A percentile compares a stretch with the other conserved stretches of the same genome.
These are phyloP conservation scores for Sinonovacula constricta DNA, from an alignment of 1,140 invertebrate genomes.

Conservation along the genomic window DNA sequence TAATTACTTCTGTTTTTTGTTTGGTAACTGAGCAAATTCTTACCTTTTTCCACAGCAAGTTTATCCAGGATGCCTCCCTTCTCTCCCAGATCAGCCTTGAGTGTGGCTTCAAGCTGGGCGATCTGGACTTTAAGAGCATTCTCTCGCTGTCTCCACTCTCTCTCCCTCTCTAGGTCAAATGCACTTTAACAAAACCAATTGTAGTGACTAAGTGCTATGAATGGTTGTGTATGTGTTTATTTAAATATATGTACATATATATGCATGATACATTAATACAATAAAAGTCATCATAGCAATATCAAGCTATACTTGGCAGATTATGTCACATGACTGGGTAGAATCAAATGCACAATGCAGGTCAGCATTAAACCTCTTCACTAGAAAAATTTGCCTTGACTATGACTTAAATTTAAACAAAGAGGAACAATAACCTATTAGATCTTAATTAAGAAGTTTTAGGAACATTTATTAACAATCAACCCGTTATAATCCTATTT, in stretches of 20 bases:
- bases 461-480: too few species aligned
- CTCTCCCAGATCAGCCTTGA: constrained; percentile 79
- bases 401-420: too few species aligned
- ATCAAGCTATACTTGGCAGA: not conserved
- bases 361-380: not conserved
- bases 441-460: too few species aligned
- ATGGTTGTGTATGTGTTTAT: not conserved
- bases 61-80: constrained; percentile 78
- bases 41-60: constrained; percentile 76
- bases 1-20: too few species aligned
- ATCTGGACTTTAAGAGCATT: constrained; percentile 79
- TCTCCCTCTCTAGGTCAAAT: constrained; percentile 78
- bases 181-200: constrained; percentile 75
- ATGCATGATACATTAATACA: not conserved
- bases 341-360: not conserved
- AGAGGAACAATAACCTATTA: too few species aligned
- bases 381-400: too few species aligned
- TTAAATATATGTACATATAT: not conserved
- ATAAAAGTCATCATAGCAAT: not conserved
- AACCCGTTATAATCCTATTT: too few species aligned
- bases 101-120: constrained; percentile 79
- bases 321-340: not conserved
- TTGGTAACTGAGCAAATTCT: too few species aligned
- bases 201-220: not conserved
- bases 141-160: constrained; percentile 78